A percentile compares a stretch with the other conserved stretches of the same genome.
Conservation (phyloP, 2,888 invertebrate genomes). For the Xanthorhoe spadicearia region DNA sequence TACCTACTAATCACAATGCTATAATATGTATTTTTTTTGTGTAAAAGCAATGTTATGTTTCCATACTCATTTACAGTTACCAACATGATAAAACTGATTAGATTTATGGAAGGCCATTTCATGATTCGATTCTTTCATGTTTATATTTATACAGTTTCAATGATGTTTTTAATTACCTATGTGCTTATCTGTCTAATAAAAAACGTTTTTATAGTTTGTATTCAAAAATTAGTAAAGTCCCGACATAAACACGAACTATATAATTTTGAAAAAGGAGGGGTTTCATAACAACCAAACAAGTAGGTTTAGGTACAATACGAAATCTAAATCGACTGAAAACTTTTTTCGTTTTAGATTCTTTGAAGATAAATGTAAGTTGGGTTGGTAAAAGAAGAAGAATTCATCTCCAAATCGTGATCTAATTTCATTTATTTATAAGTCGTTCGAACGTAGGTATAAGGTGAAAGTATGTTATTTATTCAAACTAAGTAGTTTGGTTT, state of each 20-base stretch:
- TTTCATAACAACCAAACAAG: no score
- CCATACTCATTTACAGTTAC: constrained; percentile 3
- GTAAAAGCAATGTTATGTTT: constrained; percentile 12
- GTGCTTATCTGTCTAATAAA: not conserved
- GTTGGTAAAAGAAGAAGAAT: no score
- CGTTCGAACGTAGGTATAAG: no score
- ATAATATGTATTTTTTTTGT: not conserved
- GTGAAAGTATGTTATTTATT: not conserved
- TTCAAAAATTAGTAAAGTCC: not conserved
- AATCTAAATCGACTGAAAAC: no score
- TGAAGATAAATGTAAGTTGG: no score
- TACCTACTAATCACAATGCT: not conserved
- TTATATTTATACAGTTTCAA: not conserved
- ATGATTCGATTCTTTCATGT: not conserved
- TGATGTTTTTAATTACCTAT: constrained; percentile 1
- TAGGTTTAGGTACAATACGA: no score
- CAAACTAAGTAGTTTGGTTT: not conserved
- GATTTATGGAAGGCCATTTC: not conserved
- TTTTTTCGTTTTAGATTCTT: no score
- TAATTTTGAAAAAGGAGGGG: no score
- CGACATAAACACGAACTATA: not conserved
- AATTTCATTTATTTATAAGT: no score
- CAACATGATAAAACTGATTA: not conserved
- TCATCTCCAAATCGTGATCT: no score
- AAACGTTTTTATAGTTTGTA: not conserved